These are phyloP conservation scores for Leptinotarsa rubiginosa DNA, from an alignment of 2,888 invertebrate genomes.

Conservation along the genomic window DNA sequence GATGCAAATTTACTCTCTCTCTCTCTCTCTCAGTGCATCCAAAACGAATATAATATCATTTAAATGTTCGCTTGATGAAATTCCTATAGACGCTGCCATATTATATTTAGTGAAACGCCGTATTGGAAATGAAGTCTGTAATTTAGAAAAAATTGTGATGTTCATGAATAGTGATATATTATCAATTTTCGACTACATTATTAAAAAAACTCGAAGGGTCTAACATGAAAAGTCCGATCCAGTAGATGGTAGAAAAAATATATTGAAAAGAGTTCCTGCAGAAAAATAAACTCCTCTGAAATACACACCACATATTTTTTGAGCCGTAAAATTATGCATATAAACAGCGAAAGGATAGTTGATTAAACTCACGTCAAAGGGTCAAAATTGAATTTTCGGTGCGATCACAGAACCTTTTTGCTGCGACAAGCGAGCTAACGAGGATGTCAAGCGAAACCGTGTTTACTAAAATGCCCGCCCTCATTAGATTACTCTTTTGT, in stretches of 20 bases:
- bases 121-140: too few species aligned
- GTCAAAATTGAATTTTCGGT: constrained; percentile 8
- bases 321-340: background rate
- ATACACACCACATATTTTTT: background rate
- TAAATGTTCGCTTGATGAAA: too few species aligned
- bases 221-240: background rate
- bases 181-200: too few species aligned
- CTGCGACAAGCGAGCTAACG: background rate
- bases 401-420: background rate
- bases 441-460: background rate
- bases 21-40: too few species aligned
- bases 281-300: background rate
- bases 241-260: background rate
- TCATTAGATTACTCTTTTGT: constrained; percentile 17
- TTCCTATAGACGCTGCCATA: too few species aligned
- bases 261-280: background rate
- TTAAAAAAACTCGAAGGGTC: too few species aligned
- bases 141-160: too few species aligned
- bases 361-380: constrained; percentile 11
- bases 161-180: too few species aligned
- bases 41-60: too few species aligned
- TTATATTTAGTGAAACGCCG: too few species aligned
- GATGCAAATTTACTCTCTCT: too few species aligned
- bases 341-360: constrained; percentile 1
- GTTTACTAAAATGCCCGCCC: background rate